Base-by-base conservation (phyloP, 2,113 vertebrate species). In the Heliornis fulica region DNA sequence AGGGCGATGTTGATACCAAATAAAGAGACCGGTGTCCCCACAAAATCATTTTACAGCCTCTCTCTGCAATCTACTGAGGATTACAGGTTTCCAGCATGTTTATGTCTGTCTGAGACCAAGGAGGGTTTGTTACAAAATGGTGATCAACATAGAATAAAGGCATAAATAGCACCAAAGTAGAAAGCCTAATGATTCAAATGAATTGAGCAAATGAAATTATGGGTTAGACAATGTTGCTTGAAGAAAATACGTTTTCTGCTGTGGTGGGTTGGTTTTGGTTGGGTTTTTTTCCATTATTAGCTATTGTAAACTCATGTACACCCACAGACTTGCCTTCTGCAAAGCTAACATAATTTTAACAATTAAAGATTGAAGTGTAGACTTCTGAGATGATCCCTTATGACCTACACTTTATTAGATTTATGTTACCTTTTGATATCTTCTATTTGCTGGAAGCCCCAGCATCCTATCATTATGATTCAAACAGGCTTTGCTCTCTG, bases 381-480 rank as follows among this genome's bases (percentile, higher is more conserved):
- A 95, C 93, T 97, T 97, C 95, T 97, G 91, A 97, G 96, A 97
- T 71, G 81, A 97, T 91, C 92, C 90, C 97, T 97, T 96, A 95
- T 97, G 96, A 97, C 96, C 92, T 96, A 91, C 82, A 87, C 89
- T 78, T 97, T 97, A 96, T 97, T 97, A 97, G 96, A 96, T 96
- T 97, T 96, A 96, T 97, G 96, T 85, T 93, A 60, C 96, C 92
- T 97, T 98, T 97, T 97, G 96, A 96, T 97, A 97, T 51, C 51
- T 91, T 97, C 96, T 98, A 90, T 97, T 97, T 97, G 97, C 96
- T 97, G 94, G 90, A 95, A 97, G 94, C 91, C 76, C 92, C 85
- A 84, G 93, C 94, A 97, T 96, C 94, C 97, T 97, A 90, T 97
- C 97, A 96, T 98, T 97, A 97, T 92, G 97, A 96, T 95, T 97